Percentiles rank a stretch among this genome's conserved stretches.
Conservation (phyloP, 2,888 invertebrate species). For the Ethmia dodecea region DNA sequence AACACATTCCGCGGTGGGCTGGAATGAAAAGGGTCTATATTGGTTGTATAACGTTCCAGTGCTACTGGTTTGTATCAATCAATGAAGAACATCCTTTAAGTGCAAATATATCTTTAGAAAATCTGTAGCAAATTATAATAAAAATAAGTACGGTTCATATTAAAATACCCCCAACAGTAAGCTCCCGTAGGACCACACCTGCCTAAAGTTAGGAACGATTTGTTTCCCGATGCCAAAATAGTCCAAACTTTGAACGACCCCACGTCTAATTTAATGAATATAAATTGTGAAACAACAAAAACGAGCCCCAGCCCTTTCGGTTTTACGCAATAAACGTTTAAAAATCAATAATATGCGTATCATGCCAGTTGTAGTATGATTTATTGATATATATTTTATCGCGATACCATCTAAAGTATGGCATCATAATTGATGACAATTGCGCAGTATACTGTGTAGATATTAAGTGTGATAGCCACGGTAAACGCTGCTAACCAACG, state of each 20-base stretch:
- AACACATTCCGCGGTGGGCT: too few relatives aligned
- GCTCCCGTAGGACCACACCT: slow-evolving; percentile 1
- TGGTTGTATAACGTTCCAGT: too few relatives aligned
- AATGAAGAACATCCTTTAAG: too few relatives aligned
- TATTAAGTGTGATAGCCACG: slow-evolving; percentile 23
- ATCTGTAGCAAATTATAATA: too few relatives aligned
- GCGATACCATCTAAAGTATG: slow-evolving; percentile 70
- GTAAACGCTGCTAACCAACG: slow-evolving; percentile 14
- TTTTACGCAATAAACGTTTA: slow-evolving; percentile 59
- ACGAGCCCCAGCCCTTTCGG: slow-evolving; percentile 53
- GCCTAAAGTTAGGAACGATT: background rate
- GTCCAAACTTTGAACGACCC: slow-evolving; percentile 17
- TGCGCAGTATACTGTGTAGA: slow-evolving; percentile 38
- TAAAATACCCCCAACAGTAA: too few relatives aligned
- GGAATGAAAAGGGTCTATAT: too few relatives aligned
- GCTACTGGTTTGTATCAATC: too few relatives aligned
- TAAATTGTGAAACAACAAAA: slow-evolving; percentile 61
- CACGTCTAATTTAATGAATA: slow-evolving; percentile 56
- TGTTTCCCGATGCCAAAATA: slow-evolving; percentile 3
- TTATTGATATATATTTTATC: slow-evolving; percentile 73
- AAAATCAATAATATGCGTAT: slow-evolving; percentile 69
- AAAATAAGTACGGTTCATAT: too few relatives aligned
- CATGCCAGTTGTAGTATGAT: slow-evolving; percentile 60
- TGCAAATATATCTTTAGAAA: too few relatives aligned
- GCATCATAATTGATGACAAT: slow-evolving; percentile 67